phyloP scores from a whole-genome alignment of 2,888 invertebrate species.

The Electrophaes corylata region DNA sequence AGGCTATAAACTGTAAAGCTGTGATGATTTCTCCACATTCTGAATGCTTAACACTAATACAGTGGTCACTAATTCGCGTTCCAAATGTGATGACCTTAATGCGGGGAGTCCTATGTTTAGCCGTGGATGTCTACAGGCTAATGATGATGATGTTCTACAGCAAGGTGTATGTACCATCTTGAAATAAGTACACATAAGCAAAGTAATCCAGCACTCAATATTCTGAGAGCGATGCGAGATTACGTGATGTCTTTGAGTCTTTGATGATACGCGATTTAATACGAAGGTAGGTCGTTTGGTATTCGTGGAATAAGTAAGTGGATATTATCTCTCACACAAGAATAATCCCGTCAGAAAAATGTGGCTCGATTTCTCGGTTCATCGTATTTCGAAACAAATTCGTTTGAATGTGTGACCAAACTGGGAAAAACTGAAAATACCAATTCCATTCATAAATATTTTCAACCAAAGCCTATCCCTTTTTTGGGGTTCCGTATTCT shows the following conservation, averaged over 20 bases:
- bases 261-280: constrained; percentile 27
- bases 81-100: too few relatives aligned
- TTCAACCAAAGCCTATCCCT: too few relatives aligned
- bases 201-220: constrained; percentile 27
- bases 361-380: constrained; percentile 11
- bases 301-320: constrained; percentile 24
- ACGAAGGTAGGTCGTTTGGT: constrained; percentile 18
- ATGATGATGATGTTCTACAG: not conserved
- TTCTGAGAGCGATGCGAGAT: constrained; percentile 26
- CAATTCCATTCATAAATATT: too few relatives aligned
- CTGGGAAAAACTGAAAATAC: not conserved
- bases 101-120: too few relatives aligned
- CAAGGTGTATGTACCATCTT: constrained; percentile 2
- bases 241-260: constrained; percentile 28
- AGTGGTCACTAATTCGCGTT: too few relatives aligned
- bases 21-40: too few relatives aligned
- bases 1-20: too few relatives aligned
- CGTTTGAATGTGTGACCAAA: not conserved
- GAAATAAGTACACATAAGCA: constrained; percentile 14
- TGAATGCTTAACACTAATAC: too few relatives aligned
- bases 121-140: too few relatives aligned
- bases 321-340: constrained; percentile 16
- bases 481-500: too few relatives aligned
- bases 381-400: constrained; percentile 4
- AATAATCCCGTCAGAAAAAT: constrained; percentile 13